Percentiles rank a stretch among this genome's conserved stretches.
Evolutionary conservation across 2,797 vertebrate species (phyloP).

Genomic region (Hydrolagus colliei): DNA sequence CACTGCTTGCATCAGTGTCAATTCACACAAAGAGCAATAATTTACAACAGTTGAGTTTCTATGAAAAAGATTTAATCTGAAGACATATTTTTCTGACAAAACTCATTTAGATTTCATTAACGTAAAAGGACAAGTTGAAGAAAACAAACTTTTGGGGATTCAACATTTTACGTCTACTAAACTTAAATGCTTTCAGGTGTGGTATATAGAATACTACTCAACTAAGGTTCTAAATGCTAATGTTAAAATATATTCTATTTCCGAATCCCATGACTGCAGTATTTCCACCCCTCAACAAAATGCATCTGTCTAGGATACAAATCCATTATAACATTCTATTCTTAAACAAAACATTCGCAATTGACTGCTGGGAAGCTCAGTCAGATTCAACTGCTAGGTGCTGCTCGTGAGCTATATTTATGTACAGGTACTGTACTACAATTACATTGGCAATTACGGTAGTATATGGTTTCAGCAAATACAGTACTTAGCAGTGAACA

Average conservation of each 20-base stretch:
- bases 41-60: neutral
- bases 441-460: too few species aligned
- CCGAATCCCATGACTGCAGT: too few species aligned
- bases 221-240: neutral
- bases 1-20: neutral
- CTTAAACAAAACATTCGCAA: neutral
- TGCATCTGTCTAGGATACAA: neutral
- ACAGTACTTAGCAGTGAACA: too few species aligned
- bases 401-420: neutral
- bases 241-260: neutral
- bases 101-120: neutral
- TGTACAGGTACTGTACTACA: too few species aligned
- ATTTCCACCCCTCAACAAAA: neutral
- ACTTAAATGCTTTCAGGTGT: neutral
- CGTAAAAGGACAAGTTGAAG: neutral
- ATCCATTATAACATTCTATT: neutral
- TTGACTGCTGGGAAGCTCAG: neutral
- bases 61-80: neutral
- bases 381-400: neutral
- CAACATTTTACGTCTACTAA: neutral
- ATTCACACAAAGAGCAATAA: neutral
- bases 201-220: neutral
- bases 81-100: neutral
- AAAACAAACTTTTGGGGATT: neutral
- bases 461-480: too few species aligned